Evolutionary conservation across 1,140 invertebrate species (phyloP).

Genomic region (Cherax destructor): DNA sequence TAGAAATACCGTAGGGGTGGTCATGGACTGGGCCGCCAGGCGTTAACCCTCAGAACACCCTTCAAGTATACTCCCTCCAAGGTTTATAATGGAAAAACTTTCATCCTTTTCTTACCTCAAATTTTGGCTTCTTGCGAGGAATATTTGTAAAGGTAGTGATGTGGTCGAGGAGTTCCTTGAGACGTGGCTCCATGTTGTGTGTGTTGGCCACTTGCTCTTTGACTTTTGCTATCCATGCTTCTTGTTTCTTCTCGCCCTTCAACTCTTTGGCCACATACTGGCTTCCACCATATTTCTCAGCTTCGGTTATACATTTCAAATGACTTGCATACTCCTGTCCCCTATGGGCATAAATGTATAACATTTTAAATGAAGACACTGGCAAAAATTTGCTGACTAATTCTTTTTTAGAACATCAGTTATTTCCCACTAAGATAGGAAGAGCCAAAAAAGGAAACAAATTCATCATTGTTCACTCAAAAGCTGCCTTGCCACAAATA

Average conservation of each 20-base stretch:
- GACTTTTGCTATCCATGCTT: constrained; percentile 30
- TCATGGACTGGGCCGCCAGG: too few species aligned
- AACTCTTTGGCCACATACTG: constrained; percentile 36
- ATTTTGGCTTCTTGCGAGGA: constrained; percentile 50
- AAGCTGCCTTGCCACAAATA: too few species aligned
- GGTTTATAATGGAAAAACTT: not conserved
- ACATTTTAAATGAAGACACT: not conserved
- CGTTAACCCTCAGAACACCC: too few species aligned
- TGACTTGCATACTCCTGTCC: constrained; percentile 45
- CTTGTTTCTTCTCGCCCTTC: constrained; percentile 56
- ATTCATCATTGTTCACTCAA: too few species aligned
- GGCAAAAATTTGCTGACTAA: too few species aligned
- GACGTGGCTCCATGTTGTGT: constrained; percentile 27
- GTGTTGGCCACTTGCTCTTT: constrained; percentile 18
- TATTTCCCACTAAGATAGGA: too few species aligned
- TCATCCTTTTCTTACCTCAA: constrained; percentile 24
- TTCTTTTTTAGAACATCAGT: too few species aligned
- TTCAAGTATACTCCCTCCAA: too few species aligned
- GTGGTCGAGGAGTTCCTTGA: constrained; percentile 26
- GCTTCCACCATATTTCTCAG: constrained; percentile 54
- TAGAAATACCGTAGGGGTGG: too few species aligned
- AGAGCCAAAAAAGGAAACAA: too few species aligned
- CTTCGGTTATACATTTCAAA: constrained; percentile 44
- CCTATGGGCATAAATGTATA: not conserved
- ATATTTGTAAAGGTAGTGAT: constrained; percentile 31